These are phyloP conservation scores for Diuraphis noxia DNA, from an alignment of 1,140 invertebrate genomes.

Conservation along the genomic window DNA sequence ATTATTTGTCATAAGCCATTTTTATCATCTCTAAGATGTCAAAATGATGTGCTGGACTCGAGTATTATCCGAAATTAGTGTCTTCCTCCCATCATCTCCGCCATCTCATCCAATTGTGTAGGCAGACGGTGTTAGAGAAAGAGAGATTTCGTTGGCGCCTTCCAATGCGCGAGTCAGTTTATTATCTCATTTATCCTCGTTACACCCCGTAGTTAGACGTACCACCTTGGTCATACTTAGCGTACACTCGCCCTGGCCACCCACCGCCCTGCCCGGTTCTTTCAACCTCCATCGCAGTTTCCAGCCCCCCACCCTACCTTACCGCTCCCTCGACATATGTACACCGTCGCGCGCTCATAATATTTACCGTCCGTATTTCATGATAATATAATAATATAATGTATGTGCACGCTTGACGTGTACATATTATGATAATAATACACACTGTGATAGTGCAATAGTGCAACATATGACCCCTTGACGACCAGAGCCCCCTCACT, in stretches of 20 bases:
- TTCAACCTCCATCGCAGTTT: not conserved
- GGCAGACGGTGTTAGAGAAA: not conserved
- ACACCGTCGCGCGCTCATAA: not conserved
- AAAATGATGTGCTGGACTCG: not conserved
- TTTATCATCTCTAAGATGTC: not conserved
- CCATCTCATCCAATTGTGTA: not conserved
- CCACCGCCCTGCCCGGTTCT: not conserved
- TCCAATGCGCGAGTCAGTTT: not conserved
- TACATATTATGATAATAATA: not conserved
- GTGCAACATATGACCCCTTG: not conserved
- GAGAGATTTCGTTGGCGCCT: not conserved
- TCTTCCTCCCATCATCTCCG: not conserved
- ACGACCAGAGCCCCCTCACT: not conserved
- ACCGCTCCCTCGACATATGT: too few species aligned
- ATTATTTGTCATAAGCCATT: not conserved
- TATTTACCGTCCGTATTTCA: not conserved
- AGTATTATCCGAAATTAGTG: conserved; percentile 25
- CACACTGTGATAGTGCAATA: not conserved
- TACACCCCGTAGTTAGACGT: conserved; percentile 7
- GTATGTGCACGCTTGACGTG: not conserved
- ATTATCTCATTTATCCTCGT: conserved; percentile 35
- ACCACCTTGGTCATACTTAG: not conserved
- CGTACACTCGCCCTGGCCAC: not conserved
- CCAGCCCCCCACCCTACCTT: too few species aligned
- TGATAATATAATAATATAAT: not conserved